These are phyloP conservation scores for Apamea crenata DNA, from an alignment of 2,888 invertebrate genomes.

Conservation along the genomic window DNA sequence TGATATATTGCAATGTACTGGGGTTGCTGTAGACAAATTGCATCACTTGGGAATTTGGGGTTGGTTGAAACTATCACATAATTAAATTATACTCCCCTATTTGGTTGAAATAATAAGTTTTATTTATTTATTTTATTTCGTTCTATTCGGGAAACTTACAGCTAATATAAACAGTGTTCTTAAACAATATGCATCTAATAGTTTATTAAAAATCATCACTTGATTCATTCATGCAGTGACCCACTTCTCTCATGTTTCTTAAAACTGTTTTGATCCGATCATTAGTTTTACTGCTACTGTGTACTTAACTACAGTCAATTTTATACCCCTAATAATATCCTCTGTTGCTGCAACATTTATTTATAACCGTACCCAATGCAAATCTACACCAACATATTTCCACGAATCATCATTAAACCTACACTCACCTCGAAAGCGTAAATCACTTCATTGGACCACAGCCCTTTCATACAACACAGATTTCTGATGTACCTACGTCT, in stretches of 20 bases:
- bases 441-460: slow-evolving; percentile 50
- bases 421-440: slow-evolving; percentile 38
- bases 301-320: neutral
- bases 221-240: neutral
- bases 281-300: neutral
- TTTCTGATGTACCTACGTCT: slow-evolving; percentile 33
- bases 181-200: too few relatives aligned
- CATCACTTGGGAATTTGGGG: neutral
- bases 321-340: neutral
- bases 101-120: neutral
- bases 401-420: slow-evolving; percentile 31
- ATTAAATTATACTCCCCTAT: neutral
- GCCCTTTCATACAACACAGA: slow-evolving; percentile 51
- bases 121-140: too few relatives aligned
- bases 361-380: slow-evolving; percentile 18
- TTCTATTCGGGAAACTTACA: too few relatives aligned
- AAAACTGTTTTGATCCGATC: neutral
- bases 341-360: neutral
- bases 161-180: too few relatives aligned
- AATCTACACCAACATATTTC: neutral
- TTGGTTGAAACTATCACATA: neutral
- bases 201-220: neutral
- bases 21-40: too few relatives aligned
- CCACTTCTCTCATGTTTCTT: neutral
- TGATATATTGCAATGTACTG: neutral